phyloP scores from a whole-genome alignment of 1,140 invertebrate species.

The Platyscapa corneri region DNA sequence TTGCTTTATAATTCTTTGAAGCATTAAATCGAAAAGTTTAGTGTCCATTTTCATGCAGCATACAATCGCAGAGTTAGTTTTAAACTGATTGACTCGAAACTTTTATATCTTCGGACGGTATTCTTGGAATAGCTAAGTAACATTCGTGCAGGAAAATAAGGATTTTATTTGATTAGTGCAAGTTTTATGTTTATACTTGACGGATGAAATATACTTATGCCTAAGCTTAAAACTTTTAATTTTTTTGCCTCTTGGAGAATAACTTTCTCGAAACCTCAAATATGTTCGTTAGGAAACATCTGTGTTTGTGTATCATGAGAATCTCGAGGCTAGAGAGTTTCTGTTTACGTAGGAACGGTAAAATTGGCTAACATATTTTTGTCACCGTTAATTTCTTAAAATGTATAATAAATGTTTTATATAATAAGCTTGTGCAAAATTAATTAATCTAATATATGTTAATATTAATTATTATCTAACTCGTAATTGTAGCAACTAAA shows the following conservation, averaged over 20 bases:
- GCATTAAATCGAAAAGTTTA: slow-evolving; percentile 3
- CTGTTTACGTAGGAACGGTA: too few species aligned
- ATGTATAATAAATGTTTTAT: too few species aligned
- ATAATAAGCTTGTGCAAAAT: too few species aligned
- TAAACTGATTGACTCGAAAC: background rate
- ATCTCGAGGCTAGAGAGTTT: too few species aligned
- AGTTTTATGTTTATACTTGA: background rate
- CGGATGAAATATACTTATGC: background rate
- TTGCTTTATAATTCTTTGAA: background rate
- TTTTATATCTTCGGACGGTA: background rate
- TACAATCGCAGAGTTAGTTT: background rate
- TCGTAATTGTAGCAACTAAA: too few species aligned
- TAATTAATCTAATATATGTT: too few species aligned
- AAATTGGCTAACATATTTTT: too few species aligned
- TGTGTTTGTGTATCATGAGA: too few species aligned
- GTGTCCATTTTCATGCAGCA: background rate
- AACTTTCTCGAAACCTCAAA: too few species aligned
- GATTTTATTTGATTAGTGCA: background rate
- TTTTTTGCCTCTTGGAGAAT: background rate
- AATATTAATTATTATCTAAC: too few species aligned
- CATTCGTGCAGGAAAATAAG: background rate
- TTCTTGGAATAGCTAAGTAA: background rate
- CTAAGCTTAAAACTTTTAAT: background rate
- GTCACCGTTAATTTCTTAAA: too few species aligned
- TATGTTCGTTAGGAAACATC: too few species aligned